These are phyloP conservation scores for Eriocheir sinensis DNA, from an alignment of 1,140 invertebrate species.

Conservation along the genomic window DNA sequence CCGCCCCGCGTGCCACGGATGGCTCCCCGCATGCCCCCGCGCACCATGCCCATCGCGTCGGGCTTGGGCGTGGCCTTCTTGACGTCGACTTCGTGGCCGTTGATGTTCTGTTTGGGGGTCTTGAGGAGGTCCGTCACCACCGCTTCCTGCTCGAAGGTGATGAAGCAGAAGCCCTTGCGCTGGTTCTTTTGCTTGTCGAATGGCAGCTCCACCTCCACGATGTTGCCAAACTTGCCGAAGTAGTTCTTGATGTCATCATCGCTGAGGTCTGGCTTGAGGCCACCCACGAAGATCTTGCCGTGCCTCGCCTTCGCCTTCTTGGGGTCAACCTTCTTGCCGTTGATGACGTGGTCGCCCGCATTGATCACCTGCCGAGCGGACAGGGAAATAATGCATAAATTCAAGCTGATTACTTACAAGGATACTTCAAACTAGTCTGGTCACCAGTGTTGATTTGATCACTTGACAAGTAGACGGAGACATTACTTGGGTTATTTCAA, in stretches of 20 bases:
- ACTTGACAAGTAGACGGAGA: too few relatives aligned
- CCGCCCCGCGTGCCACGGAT: conserved; percentile 54
- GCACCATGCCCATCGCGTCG: conserved; percentile 71
- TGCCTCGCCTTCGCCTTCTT: conserved; percentile 96
- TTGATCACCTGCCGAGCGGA: conserved; percentile 85
- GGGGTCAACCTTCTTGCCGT: conserved; percentile 96
- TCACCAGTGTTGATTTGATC: too few relatives aligned
- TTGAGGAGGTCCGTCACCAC: conserved; percentile 95
- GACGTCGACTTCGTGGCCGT: conserved; percentile 96
- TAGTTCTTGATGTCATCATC: conserved; percentile 96
- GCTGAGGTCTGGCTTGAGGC: conserved; percentile 92
- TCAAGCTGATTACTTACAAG: too few relatives aligned
- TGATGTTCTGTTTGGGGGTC: conserved; percentile 94
- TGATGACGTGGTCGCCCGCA: conserved; percentile 92
- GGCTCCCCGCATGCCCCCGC: conserved; percentile 65
- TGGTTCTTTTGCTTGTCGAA: conserved; percentile 98
- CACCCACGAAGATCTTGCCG: conserved; percentile 97
- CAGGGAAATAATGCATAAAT: too few relatives aligned
- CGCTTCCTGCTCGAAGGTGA: conserved; percentile 96
- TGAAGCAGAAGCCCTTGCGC: conserved; percentile 96
- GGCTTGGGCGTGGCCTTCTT: conserved; percentile 92
- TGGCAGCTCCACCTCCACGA: conserved; percentile 96
- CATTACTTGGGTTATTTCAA: too few relatives aligned
- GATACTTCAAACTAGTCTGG: too few relatives aligned
- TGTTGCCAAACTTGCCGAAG: conserved; percentile 94